These are phyloP conservation scores for Sula dactylatra DNA, from an alignment of 2,113 vertebrate species.

Conservation along the genomic window DNA sequence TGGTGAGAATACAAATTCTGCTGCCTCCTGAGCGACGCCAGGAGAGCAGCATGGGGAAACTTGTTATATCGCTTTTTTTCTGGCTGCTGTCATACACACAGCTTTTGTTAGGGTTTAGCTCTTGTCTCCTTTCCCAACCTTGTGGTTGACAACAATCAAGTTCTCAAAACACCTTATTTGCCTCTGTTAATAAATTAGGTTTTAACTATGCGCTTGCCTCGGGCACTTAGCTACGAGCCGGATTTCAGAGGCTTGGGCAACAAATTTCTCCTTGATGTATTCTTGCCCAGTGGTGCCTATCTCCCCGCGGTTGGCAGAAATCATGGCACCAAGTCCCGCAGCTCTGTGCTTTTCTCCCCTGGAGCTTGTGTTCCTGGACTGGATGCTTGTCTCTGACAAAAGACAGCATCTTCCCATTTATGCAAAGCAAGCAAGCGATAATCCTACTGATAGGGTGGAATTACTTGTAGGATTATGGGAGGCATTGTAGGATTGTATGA, in stretches of 20 bases:
- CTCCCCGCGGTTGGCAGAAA: background rate
- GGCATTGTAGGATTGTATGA: background rate
- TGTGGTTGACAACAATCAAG: background rate
- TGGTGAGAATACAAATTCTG: background rate
- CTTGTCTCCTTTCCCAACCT: background rate
- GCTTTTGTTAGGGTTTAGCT: background rate
- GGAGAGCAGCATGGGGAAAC: background rate
- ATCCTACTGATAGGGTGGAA: background rate
- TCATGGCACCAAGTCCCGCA: background rate
- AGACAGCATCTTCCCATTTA: background rate
- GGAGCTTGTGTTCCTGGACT: background rate
- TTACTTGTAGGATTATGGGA: background rate
- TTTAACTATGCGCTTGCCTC: background rate
- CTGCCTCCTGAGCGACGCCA: background rate
- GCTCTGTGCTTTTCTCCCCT: background rate
- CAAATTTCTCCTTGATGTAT: background rate
- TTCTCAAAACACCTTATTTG: background rate
- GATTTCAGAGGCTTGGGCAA: background rate
- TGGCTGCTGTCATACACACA: background rate
- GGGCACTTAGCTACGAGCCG: background rate
- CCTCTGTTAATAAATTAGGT: constrained; percentile 59
- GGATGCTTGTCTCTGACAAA: background rate
- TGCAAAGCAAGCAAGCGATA: background rate
- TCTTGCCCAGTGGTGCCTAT: background rate
- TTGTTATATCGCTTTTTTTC: background rate